phyloP scores from a whole-genome alignment of 2,113 vertebrate species.

The Cavia porcellus region DNA sequence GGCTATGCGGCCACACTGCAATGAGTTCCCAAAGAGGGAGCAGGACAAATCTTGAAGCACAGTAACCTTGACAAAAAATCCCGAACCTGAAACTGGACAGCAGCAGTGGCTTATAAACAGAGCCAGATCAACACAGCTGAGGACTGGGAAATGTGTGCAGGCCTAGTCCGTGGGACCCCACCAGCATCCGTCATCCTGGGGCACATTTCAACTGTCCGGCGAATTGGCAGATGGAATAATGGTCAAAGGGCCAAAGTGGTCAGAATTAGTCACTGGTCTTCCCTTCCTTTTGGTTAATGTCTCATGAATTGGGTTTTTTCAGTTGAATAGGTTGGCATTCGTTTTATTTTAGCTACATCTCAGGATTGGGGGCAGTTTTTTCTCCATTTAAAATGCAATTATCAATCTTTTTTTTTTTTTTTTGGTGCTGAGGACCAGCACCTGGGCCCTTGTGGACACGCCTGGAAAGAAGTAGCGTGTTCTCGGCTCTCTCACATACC shows the following conservation, averaged over 20 bases:
- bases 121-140: fast-evolving
- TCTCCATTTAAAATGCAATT: not conserved
- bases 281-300: not conserved
- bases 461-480: not conserved
- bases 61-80: not conserved
- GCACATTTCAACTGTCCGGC: not conserved
- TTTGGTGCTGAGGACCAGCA: not conserved
- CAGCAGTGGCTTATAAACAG: not conserved
- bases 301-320: not conserved
- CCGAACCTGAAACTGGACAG: not conserved
- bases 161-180: too few relatives aligned
- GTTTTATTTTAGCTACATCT: not conserved
- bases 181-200: not conserved
- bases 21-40: not conserved
- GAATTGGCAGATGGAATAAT: not conserved
- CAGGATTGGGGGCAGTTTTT: not conserved
- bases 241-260: not conserved
- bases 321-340: not conserved
- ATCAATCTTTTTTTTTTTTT: not conserved
- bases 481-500: not conserved
- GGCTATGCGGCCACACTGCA: not conserved
- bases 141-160: fast-evolving
- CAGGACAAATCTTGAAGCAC: not conserved
- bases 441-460: not conserved
- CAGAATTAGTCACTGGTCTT: not conserved